Evolutionary conservation across 2,888 invertebrate genomes (phyloP).

Genomic region (Gibbula magus): DNA sequence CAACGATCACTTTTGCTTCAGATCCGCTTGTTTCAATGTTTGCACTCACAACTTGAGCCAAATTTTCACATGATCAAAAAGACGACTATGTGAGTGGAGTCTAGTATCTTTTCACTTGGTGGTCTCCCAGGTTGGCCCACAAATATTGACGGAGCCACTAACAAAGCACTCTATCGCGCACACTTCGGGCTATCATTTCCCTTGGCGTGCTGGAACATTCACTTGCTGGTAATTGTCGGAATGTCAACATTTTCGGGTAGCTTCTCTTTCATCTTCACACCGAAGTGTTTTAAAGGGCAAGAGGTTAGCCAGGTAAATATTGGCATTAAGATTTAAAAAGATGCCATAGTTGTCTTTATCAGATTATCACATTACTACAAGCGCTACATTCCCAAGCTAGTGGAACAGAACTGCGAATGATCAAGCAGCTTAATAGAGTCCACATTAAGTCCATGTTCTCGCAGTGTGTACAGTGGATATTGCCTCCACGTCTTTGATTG

Average conservation of each 20-base stretch:
- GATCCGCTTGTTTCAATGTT: slow-evolving; percentile 20
- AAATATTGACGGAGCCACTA: slow-evolving; percentile 13
- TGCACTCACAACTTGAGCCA: background rate
- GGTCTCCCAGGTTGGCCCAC: slow-evolving; percentile 1
- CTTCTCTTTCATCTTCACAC: slow-evolving; percentile 2
- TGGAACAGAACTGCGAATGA: too few relatives aligned
- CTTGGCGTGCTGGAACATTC: background rate
- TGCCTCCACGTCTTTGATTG: too few relatives aligned
- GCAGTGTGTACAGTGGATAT: too few relatives aligned
- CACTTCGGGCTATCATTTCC: background rate
- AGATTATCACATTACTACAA: slow-evolving; percentile 5
- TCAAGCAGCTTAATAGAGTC: too few relatives aligned
- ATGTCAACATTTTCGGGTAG: background rate
- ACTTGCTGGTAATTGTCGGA: slow-evolving; percentile 9
- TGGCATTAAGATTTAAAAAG: background rate
- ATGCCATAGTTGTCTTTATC: background rate
- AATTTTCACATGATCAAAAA: slow-evolving; percentile 20
- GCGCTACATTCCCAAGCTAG: background rate
- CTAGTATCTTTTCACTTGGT: slow-evolving; percentile 3
- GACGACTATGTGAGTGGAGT: background rate
- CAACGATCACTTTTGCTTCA: background rate
- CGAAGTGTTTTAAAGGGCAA: slow-evolving; percentile 13
- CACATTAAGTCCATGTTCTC: too few relatives aligned
- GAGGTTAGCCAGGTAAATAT: slow-evolving; percentile 19
- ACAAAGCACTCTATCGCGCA: slow-evolving; percentile 6